These are phyloP conservation scores for Metopolophium dirhodum DNA, from an alignment of 1,140 invertebrate species.

Conservation along the genomic window DNA sequence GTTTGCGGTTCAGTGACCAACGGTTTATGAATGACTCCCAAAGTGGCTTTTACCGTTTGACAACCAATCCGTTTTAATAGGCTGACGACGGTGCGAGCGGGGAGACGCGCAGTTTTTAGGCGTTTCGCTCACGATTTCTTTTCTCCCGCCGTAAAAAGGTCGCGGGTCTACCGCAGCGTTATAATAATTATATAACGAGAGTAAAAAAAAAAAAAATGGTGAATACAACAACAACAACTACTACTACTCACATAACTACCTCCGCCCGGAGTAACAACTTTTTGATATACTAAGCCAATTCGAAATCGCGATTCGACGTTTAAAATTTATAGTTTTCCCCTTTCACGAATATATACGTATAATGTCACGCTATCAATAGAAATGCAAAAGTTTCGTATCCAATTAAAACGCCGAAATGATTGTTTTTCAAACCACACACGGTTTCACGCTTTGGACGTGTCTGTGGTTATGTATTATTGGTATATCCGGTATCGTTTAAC, in stretches of 20 bases:
- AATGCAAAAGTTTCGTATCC: not conserved
- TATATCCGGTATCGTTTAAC: not conserved
- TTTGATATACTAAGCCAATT: constrained; percentile 38
- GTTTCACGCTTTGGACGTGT: not conserved
- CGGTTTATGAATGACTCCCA: constrained; percentile 46
- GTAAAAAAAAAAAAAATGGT: not conserved
- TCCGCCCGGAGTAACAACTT: not conserved
- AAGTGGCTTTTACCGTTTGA: constrained; percentile 47
- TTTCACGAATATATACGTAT: not conserved
- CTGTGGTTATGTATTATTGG: not conserved
- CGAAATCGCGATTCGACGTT: not conserved
- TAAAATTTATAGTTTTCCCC: not conserved
- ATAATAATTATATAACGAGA: not conserved
- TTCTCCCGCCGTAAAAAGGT: not conserved
- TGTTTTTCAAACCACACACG: not conserved
- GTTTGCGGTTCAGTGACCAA: constrained; percentile 31
- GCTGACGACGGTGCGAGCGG: not conserved
- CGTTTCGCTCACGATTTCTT: constrained; percentile 8
- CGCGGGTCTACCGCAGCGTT: not conserved
- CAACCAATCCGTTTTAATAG: constrained; percentile 32
- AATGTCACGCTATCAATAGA: not conserved
- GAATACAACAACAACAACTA: not conserved
- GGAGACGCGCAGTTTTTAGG: not conserved
- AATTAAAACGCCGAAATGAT: constrained; percentile 14
- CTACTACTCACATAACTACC: not conserved